phyloP scores from a whole-genome alignment of 2,797 vertebrate species.

The Onychomys arenicola region DNA sequence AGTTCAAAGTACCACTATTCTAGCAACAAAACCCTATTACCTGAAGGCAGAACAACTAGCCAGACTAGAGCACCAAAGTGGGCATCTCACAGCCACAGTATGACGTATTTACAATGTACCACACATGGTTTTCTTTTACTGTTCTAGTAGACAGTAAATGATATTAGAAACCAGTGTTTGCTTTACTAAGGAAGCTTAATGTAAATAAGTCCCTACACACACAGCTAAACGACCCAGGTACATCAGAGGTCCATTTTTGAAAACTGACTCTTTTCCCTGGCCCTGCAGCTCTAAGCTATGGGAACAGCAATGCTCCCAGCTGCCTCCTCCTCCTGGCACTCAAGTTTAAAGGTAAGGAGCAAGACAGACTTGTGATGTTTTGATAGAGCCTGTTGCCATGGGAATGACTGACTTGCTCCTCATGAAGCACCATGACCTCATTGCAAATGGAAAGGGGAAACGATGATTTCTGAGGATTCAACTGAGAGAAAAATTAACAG shows the following conservation, averaged over 20 bases:
- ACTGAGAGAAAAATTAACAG: slow-evolving; percentile 69
- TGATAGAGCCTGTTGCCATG: slow-evolving; percentile 76
- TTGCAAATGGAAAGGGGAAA: slow-evolving; percentile 72
- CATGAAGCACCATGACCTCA: slow-evolving; percentile 74
- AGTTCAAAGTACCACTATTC: not conserved
- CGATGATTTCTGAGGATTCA: slow-evolving; percentile 73
- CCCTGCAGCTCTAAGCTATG: not conserved
- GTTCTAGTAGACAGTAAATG: not conserved
- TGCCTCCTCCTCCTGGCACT: not conserved
- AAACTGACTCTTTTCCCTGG: not conserved
- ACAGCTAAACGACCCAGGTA: slow-evolving; percentile 17
- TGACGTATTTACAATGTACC: not conserved
- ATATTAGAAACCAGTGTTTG: not conserved
- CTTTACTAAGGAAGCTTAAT: not conserved
- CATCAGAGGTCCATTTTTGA: not conserved
- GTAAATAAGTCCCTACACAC: not conserved
- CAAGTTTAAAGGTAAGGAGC: slow-evolving; percentile 62
- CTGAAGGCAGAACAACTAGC: not conserved
- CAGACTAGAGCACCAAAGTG: not conserved
- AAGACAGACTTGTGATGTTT: slow-evolving; percentile 62
- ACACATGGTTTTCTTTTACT: not conserved
- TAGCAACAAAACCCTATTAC: not conserved
- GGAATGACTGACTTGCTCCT: slow-evolving; percentile 76
- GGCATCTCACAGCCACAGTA: not conserved
- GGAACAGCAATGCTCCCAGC: not conserved